A percentile compares a stretch with the other conserved stretches of the same genome.
Evolutionary conservation across 2,113 vertebrate genomes (phyloP).

Genomic region (Papio anubis): DNA sequence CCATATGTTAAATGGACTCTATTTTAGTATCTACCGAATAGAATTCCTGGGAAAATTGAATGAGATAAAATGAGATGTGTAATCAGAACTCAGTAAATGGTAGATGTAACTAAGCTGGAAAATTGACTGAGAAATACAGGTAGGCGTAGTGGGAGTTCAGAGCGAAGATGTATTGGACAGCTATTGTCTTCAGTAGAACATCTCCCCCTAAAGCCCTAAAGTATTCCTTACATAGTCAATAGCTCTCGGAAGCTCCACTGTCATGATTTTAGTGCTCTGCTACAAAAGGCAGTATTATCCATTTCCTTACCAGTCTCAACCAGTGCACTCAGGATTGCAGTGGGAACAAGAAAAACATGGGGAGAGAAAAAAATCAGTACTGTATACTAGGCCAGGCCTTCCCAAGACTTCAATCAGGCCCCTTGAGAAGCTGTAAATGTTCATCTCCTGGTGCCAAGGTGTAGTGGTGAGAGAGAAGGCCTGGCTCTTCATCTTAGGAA

Average conservation of each 20-base stretch:
- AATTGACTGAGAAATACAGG: background rate
- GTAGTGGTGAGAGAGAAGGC: background rate
- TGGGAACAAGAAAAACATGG: background rate
- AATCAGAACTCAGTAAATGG: background rate
- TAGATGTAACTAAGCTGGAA: background rate
- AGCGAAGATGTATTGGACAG: background rate
- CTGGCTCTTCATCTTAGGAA: background rate
- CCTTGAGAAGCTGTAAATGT: background rate
- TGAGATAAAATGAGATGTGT: background rate
- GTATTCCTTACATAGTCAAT: background rate
- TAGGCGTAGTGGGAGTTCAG: accelerated
- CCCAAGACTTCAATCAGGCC: background rate
- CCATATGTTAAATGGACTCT: background rate
- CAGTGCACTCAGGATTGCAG: accelerated
- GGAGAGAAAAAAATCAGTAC: background rate
- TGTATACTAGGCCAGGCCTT: background rate
- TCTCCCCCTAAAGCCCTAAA: too few species aligned
- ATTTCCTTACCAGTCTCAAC: background rate
- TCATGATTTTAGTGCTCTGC: background rate
- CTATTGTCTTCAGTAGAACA: background rate
- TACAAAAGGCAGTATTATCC: background rate
- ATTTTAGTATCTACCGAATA: background rate
- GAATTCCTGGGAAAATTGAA: background rate
- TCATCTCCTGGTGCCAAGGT: background rate
- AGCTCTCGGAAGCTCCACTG: background rate